These are phyloP conservation scores for Macrosteles quadrilineatus DNA, from an alignment of 1,140 invertebrate species.

Conservation along the genomic window DNA sequence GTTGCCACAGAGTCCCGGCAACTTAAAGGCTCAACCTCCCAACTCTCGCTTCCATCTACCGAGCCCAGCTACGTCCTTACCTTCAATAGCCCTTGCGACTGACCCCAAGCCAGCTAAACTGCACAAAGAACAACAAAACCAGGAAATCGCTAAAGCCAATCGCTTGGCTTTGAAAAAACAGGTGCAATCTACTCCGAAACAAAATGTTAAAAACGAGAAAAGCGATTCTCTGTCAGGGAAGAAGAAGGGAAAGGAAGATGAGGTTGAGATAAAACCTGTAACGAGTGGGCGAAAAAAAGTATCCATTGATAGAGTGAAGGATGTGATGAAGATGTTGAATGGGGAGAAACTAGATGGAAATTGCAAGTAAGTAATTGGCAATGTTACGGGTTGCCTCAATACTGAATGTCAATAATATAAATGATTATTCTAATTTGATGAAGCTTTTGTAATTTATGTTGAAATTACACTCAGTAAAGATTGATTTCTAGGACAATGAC, in stretches of 20 bases:
- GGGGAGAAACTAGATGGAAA: too few relatives aligned
- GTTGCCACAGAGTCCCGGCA: slow-evolving; percentile 37
- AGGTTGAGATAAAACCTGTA: background rate
- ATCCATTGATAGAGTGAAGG: background rate
- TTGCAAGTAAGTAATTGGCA: too few relatives aligned
- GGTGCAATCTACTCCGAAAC: too few relatives aligned
- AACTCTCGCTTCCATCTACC: slow-evolving; percentile 55
- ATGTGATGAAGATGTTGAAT: background rate
- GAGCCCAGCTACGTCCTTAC: slow-evolving; percentile 59
- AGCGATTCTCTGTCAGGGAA: background rate
- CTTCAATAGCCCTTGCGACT: slow-evolving; percentile 50
- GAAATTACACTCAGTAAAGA: too few relatives aligned
- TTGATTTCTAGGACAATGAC: too few relatives aligned
- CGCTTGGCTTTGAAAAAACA: too few relatives aligned
- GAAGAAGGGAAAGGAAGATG: background rate
- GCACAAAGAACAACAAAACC: slow-evolving; percentile 28
- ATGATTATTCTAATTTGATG: too few relatives aligned
- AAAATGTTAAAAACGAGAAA: too few relatives aligned
- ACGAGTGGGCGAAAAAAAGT: background rate
- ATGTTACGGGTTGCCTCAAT: too few relatives aligned
- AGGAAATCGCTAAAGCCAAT: slow-evolving; percentile 20
- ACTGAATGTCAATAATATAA: too few relatives aligned
- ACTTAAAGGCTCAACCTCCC: slow-evolving; percentile 46
- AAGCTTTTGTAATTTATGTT: too few relatives aligned
- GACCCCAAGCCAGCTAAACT: slow-evolving; percentile 6